Evolutionary conservation across 2,888 invertebrate species (phyloP).

Genomic region (Stenodema calcarata): DNA sequence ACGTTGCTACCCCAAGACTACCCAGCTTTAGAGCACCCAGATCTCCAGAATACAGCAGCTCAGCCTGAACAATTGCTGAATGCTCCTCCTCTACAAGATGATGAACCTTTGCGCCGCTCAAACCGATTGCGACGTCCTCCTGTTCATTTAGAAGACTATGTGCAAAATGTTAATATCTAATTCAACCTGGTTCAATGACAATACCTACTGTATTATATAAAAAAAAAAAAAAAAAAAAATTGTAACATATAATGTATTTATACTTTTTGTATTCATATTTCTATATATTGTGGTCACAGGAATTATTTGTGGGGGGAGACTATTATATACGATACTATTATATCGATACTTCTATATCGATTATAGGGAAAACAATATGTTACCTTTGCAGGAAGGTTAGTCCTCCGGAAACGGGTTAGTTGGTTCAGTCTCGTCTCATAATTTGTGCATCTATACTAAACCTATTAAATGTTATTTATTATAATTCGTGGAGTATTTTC

Average conservation of each 20-base stretch:
- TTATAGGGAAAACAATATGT: background rate
- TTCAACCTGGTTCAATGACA: slow-evolving; percentile 1
- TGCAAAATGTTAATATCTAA: background rate
- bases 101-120: background rate
- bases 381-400: too few relatives aligned
- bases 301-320: slow-evolving; percentile 15
- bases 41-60: background rate
- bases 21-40: background rate
- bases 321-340: background rate
- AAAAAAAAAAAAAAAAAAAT: background rate
- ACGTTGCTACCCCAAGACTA: background rate
- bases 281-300: background rate
- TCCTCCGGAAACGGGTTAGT: too few relatives aligned
- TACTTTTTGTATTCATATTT: background rate
- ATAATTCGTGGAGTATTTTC: too few relatives aligned
- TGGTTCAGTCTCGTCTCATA: too few relatives aligned
- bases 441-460: too few relatives aligned
- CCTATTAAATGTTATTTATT: too few relatives aligned
- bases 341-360: background rate
- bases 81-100: slow-evolving; percentile 1
- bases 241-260: background rate
- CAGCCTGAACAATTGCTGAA: slow-evolving; percentile 9
- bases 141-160: background rate
- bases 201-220: background rate
- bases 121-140: slow-evolving; percentile 11